Evolutionary conservation across 2,113 vertebrate species (phyloP).

Genomic region (Gasterosteus aculeatus): DNA sequence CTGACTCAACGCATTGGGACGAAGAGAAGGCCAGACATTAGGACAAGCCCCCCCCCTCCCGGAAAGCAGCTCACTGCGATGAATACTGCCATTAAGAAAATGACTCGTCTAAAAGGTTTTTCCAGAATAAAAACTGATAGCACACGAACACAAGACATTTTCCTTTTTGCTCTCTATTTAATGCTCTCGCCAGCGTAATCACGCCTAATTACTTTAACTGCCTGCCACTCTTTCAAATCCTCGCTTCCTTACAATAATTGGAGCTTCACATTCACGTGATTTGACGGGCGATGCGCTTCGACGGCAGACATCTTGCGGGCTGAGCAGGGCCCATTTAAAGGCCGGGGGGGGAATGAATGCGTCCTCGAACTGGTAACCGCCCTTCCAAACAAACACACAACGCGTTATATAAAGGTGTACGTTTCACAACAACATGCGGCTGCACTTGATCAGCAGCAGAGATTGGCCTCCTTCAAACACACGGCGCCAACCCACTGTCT

Average conservation of each 20-base stretch:
- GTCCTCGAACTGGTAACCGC: not conserved
- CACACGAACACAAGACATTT: constrained; percentile 55
- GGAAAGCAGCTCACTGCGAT: constrained; percentile 58
- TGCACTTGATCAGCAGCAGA: constrained; percentile 49
- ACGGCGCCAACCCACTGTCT: constrained; percentile 73
- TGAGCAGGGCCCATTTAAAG: constrained; percentile 10
- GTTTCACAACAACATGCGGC: constrained; percentile 13
- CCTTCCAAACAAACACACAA: constrained; percentile 5
- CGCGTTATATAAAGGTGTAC: not conserved
- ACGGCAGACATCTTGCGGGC: constrained; percentile 30
- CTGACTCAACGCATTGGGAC: constrained; percentile 30
- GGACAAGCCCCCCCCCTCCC: constrained; percentile 29
- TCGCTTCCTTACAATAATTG: constrained; percentile 66
- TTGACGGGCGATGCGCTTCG: constrained; percentile 11
- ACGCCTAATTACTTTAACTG: constrained; percentile 72
- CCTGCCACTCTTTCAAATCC: constrained; percentile 66
- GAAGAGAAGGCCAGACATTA: constrained; percentile 35
- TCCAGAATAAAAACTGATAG: constrained; percentile 69
- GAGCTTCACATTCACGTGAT: constrained; percentile 37
- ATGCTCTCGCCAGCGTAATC: constrained; percentile 68
- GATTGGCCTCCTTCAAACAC: constrained; percentile 76
- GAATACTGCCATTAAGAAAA: constrained; percentile 73
- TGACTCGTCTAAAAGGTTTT: constrained; percentile 78
- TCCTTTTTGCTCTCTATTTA: constrained; percentile 53
- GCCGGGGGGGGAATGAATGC: not conserved